These are phyloP conservation scores for Mergus octosetaceus DNA, from an alignment of 2,797 vertebrate species.

Conservation along the genomic window DNA sequence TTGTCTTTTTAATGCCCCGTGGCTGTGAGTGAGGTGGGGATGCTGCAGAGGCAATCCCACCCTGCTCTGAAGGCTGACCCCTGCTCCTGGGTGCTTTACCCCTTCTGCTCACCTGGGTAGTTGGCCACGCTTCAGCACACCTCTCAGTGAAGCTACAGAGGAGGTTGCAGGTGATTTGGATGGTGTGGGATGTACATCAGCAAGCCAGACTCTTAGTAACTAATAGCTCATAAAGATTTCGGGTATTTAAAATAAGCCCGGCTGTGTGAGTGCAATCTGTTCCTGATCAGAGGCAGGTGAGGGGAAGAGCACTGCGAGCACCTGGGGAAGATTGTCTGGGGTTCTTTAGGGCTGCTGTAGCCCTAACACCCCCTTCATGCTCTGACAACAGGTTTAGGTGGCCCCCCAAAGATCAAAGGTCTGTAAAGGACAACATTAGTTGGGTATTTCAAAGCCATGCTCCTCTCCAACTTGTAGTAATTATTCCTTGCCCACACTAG, in stretches of 20 bases:
- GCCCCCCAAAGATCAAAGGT: not conserved
- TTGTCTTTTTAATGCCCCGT: not conserved
- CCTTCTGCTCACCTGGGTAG: not conserved
- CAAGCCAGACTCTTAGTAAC: not conserved
- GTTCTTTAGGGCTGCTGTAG: not conserved
- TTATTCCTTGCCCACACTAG: not conserved
- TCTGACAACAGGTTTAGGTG: not conserved
- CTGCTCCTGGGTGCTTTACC: not conserved
- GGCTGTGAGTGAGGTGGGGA: not conserved
- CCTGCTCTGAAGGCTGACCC: not conserved
- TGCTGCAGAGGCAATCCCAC: not conserved
- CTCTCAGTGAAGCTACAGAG: not conserved
- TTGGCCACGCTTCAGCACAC: not conserved
- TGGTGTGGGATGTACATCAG: not conserved
- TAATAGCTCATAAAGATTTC: not conserved
- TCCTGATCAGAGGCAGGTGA: slow-evolving; percentile 15
- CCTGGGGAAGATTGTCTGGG: not conserved
- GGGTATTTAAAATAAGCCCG: not conserved
- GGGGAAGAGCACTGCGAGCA: not conserved
- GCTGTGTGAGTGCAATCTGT: not conserved
- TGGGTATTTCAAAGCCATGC: not conserved
- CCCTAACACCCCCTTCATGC: not conserved
- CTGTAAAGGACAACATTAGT: not conserved
- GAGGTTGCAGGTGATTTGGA: not conserved
- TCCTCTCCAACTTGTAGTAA: not conserved